Evolutionary conservation across 2,113 vertebrate genomes (phyloP), one percentile per base, ranked within the genome.

Genomic region (Pithys albifrons): DNA sequence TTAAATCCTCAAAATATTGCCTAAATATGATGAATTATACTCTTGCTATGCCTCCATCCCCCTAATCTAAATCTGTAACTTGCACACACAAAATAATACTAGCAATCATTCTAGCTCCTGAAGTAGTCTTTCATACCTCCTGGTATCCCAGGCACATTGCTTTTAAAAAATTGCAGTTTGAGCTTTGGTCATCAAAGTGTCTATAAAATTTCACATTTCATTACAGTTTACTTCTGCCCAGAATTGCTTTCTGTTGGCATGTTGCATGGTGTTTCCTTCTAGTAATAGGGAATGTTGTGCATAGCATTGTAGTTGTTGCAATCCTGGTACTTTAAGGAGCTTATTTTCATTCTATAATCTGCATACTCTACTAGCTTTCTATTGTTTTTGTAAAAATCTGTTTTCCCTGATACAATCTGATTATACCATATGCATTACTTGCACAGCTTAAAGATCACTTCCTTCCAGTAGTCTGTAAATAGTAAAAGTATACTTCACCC

Each of bases 1-100:
- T n/a, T 84, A 82, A 72, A 41, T 71, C 25, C 28, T 73, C 14
- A 14, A 49, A 19, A 7, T 59, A 37, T 33, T 15, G 1, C 20
- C 19, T 45, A 65, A 89, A 61, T 46, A 52, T 51, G 22, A 75
- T 12, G 5, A 20, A 27, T 55, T 51, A 33, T 46, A 19, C 15
- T 85, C 2, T 67, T 83, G 8, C 4, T 0, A 0, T 7, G 3
- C 16, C 18, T 11, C 2, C 5, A 37, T 31, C 22, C 2, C 6
- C 4, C 13, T 12, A 27, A 59, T 64, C 66, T 82, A 35, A 33
- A 82, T 82, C 66, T 73, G 18, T 75, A 76, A 52, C 3, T 12
- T 18, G 18, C 33, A 4, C 3, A 13, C 0, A 1, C 8, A 23
- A 48, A 75, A 61, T 31, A 10, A 18, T 27, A 27, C 14, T 59